A percentile compares a stretch with the other conserved stretches of the same genome.
Evolutionary conservation across 2,888 invertebrate genomes (phyloP).

Genomic region (Caenorhabditis doughertyi): DNA sequence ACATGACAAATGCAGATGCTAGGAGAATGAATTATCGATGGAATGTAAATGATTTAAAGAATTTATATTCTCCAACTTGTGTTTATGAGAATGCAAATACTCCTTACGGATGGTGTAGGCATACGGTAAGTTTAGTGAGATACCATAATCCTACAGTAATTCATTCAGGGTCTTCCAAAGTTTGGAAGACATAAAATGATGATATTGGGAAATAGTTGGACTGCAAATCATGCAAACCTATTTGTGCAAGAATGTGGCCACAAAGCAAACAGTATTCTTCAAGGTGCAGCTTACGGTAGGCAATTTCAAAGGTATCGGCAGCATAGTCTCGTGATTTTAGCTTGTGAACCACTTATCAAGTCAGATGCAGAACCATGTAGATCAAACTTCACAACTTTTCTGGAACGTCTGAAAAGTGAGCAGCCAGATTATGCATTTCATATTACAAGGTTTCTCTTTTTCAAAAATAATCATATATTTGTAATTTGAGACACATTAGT

Average conservation of each 20-base stretch:
- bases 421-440: conserved; percentile 38
- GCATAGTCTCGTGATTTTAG: not conserved
- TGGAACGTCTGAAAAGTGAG: not conserved
- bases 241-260: conserved; percentile 37
- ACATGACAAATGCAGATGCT: conserved; percentile 49
- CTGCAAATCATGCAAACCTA: conserved; percentile 34
- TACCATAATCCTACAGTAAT: not conserved
- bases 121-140: conserved; percentile 13
- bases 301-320: no score
- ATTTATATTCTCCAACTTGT: conserved; percentile 28
- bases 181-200: conserved; percentile 23
- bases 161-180: not conserved
- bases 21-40: conserved; percentile 16
- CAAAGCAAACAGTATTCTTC: conserved; percentile 27
- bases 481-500: not conserved
- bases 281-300: conserved; percentile 22
- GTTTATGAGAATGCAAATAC: not conserved
- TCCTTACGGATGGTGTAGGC: conserved; percentile 42
- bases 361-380: not conserved
- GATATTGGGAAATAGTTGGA: conserved; percentile 45
- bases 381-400: conserved; percentile 7
- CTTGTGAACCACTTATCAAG: conserved; percentile 6
- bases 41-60: conserved; percentile 22
- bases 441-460: conserved; percentile 11
- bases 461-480: not conserved